Evolutionary conservation across 1,140 invertebrate species (phyloP).

Genomic region (Pseudachorutes palmiensis): DNA sequence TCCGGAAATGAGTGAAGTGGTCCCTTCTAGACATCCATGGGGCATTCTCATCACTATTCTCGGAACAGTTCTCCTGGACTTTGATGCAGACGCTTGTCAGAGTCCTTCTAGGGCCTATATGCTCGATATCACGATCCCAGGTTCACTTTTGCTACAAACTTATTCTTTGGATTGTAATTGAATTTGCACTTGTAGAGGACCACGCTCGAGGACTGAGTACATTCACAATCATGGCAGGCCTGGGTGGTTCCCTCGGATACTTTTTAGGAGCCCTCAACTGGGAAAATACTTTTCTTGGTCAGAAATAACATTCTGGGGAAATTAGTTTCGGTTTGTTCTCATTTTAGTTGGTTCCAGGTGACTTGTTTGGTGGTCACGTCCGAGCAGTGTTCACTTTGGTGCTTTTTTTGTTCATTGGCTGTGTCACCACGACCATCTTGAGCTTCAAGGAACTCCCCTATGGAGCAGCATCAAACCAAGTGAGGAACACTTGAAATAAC

Average conservation of each 20-base stretch:
- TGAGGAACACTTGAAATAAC: too few relatives aligned
- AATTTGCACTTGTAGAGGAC: constrained; percentile 55
- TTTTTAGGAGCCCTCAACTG: constrained; percentile 86
- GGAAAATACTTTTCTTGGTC: constrained; percentile 73
- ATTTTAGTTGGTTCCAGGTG: constrained; percentile 47
- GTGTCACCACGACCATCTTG: constrained; percentile 68
- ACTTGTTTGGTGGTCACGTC: constrained; percentile 74
- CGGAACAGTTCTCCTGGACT: constrained; percentile 87
- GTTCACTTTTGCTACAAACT: constrained; percentile 50
- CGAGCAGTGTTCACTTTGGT: constrained; percentile 82
- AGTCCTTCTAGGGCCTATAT: constrained; percentile 86
- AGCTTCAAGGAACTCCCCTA: constrained; percentile 83
- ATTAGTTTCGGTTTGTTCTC: constrained; percentile 1
- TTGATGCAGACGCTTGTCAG: constrained; percentile 92
- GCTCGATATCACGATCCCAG: constrained; percentile 80
- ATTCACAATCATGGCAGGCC: constrained; percentile 91
- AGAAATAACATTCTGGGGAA: constrained; percentile 29
- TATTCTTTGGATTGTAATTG: too few relatives aligned
- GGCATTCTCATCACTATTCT: constrained; percentile 85
- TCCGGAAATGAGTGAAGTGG: neutral
- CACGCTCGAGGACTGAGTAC: constrained; percentile 85
- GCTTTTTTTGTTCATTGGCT: constrained; percentile 73
- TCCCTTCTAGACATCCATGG: constrained; percentile 57
- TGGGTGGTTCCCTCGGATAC: constrained; percentile 89
- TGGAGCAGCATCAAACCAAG: neutral